Conservation (phyloP, 2,797 vertebrate species). For the Tapera naevia region DNA sequence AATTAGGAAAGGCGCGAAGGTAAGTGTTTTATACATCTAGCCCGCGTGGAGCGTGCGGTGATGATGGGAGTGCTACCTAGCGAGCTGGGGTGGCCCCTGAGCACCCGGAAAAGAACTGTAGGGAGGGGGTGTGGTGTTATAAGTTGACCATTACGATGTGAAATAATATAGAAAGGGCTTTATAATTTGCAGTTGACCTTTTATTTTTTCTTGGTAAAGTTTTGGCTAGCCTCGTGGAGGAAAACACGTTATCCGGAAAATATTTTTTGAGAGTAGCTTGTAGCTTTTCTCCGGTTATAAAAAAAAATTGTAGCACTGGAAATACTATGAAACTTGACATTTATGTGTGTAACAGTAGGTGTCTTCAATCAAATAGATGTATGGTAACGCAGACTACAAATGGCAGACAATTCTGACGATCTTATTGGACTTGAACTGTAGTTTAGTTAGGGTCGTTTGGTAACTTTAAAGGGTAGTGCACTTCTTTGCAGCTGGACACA, state of each 20-base stretch:
- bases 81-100: not conserved
- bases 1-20: constrained; percentile 61
- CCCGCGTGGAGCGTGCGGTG: not conserved
- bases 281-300: constrained; percentile 29
- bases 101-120: not conserved
- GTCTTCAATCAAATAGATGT: constrained; percentile 69
- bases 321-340: constrained; percentile 71
- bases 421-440: constrained; percentile 59
- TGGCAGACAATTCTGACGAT: constrained; percentile 60
- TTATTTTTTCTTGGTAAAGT: constrained; percentile 10
- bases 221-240: constrained; percentile 44
- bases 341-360: constrained; percentile 63
- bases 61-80: not conserved
- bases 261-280: not conserved
- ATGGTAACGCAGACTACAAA: constrained; percentile 47
- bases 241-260: constrained; percentile 30
- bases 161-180: constrained; percentile 13
- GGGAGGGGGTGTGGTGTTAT: not conserved
- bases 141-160: not conserved
- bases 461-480: not conserved
- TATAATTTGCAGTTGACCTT: constrained; percentile 3
- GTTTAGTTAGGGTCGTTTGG: constrained; percentile 44
- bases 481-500: constrained; percentile 27
- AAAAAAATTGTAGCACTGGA: constrained; percentile 8
- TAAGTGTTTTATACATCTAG: constrained; percentile 67